Conservation (phyloP, 92 coral and sea anemone genomes). For the Plumapathes pennacea region DNA sequence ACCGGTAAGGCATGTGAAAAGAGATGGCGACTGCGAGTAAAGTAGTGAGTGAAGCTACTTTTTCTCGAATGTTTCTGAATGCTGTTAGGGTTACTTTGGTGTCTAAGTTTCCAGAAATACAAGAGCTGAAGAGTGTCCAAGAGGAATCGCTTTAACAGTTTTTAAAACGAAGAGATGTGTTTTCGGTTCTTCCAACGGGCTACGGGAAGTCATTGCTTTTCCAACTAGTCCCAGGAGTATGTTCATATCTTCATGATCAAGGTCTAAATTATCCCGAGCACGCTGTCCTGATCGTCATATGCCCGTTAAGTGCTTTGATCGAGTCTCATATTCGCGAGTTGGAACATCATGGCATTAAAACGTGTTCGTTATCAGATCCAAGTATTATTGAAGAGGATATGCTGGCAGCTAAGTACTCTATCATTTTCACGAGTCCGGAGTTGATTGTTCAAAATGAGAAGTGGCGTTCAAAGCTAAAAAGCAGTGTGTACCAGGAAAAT, state of each 20-base stretch:
- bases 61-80: no score
- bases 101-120: no score
- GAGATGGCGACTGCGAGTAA: no score
- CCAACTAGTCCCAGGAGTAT: slow-evolving; percentile 9
- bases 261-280: slow-evolving; percentile 11
- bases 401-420: slow-evolving; percentile 10
- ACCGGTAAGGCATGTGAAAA: no score
- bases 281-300: slow-evolving; percentile 25
- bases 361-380: slow-evolving; percentile 9
- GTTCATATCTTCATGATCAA: slow-evolving; percentile 4
- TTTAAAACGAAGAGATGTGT: slow-evolving; percentile 6
- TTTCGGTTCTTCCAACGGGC: slow-evolving; percentile 19
- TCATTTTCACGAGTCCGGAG: slow-evolving; percentile 28
- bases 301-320: slow-evolving; percentile 40
- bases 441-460: slow-evolving; percentile 7
- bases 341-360: slow-evolving; percentile 28
- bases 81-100: no score
- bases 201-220: slow-evolving; percentile 20
- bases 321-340: slow-evolving; percentile 41
- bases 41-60: no score
- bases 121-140: no score
- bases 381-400: slow-evolving; percentile 22
- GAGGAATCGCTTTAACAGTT: slow-evolving; percentile 8
- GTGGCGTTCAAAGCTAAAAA: slow-evolving; percentile 22
- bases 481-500: background rate